Evolutionary conservation across 2,888 invertebrate genomes (phyloP), one percentile per base, ranked within the genome.

Genomic region (Sipunculus nudus): DNA sequence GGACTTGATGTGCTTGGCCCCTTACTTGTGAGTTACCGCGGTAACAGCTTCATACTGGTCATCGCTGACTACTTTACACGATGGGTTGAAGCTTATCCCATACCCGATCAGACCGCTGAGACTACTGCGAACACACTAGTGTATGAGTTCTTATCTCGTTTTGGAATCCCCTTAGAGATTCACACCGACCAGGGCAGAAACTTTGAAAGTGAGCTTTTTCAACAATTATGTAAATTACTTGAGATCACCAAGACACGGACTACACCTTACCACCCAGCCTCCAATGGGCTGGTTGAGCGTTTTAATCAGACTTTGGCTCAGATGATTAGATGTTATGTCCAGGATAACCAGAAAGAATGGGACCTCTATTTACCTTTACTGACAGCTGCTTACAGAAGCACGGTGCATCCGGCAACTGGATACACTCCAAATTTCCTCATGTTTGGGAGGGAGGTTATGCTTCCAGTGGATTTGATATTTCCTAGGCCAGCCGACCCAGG

Each of bases 1-100:
- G 31, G 32, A 8, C 28, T 31, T 4, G 48, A 48, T 29, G n/a
- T 48, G 31, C 48, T 48, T 48, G 48, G 48, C 4, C 48, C 48
- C 29, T 21, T 29, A 6, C 16, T n/a, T 3, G 25, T 3, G 3
- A 31, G 31, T 21, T 13, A 4, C 10, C 16, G 5, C 10, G 32
- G 48, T 4, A 48, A 29, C n/a, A 48, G 32, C 13, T 48, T 31
- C 19, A 48, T 48, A 4, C 48, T 48, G n/a, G 29, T 25, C 31
- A 48, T 48, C 13, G 28, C 26, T 25, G 47, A 47, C 19, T 21
- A 47, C 10, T 47, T 47, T 21, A 47, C 47, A 10, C 8, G 19
- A 23, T 48, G 48, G 48, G 25, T 48, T 31, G 31, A 48, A 31
- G 25, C 25, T 23, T 28, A 4, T 10, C 31, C 48, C 5, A 19